Conservation (phyloP, 2,797 vertebrate species). For the Myotis daubentonii region DNA sequence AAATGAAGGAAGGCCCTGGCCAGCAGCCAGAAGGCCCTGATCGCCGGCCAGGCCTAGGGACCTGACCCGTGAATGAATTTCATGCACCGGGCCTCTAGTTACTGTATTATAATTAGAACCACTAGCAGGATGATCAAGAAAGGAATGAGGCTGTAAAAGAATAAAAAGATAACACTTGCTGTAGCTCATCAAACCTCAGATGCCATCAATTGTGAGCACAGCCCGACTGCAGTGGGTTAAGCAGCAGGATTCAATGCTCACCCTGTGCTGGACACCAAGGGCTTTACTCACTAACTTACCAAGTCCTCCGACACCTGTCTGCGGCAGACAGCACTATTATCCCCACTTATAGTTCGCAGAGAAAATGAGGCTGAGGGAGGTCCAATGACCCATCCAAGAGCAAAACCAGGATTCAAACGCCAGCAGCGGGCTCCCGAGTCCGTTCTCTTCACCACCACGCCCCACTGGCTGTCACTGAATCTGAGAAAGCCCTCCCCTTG, state of each 20-base stretch:
- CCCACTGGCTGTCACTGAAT: background rate
- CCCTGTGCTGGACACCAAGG: background rate
- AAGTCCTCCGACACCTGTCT: background rate
- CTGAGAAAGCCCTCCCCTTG: background rate
- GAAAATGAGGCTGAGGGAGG: background rate
- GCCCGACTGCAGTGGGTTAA: background rate
- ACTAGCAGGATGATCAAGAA: background rate
- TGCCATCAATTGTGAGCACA: background rate
- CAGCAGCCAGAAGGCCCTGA: too few species aligned
- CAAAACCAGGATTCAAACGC: background rate
- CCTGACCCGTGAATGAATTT: too few species aligned
- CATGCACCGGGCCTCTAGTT: too few species aligned
- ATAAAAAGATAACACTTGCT: background rate
- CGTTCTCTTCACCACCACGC: background rate
- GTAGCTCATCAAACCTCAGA: background rate
- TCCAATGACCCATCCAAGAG: background rate
- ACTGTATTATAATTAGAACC: background rate
- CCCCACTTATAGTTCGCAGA: background rate
- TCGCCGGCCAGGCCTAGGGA: too few species aligned
- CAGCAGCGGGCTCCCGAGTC: background rate
- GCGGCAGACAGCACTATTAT: background rate
- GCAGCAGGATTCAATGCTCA: background rate
- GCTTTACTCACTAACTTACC: background rate
- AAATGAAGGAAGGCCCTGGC: too few species aligned
- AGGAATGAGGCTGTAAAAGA: background rate